Percentiles rank a stretch among this genome's conserved stretches.
Evolutionary conservation across 2,113 vertebrate genomes (phyloP).

Genomic region (Stegostoma tigrinum): DNA sequence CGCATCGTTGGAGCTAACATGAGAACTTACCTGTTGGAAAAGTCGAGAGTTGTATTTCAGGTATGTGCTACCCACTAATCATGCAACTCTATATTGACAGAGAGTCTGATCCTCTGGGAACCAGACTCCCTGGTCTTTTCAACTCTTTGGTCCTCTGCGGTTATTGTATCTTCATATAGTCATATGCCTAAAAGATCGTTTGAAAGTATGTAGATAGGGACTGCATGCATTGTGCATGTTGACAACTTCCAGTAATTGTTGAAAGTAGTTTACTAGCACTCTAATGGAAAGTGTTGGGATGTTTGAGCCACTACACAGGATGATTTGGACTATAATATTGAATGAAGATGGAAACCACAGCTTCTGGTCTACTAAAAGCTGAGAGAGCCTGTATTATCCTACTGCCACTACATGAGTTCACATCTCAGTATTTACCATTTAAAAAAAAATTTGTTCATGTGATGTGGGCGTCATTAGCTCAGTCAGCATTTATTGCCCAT

Average conservation of each 20-base stretch:
- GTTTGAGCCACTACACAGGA: not conserved
- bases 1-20: slow-evolving; percentile 95
- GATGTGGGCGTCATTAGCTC: no score
- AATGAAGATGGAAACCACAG: not conserved
- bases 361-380: not conserved
- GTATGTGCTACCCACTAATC: slow-evolving; percentile 53
- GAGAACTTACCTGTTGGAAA: slow-evolving; percentile 97
- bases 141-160: no score
- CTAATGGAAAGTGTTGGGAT: not conserved
- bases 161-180: no score
- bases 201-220: not conserved
- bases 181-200: not conserved
- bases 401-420: no score
- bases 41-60: slow-evolving; percentile 96
- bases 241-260: not conserved
- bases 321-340: not conserved
- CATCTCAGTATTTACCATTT: not conserved
- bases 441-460: no score
- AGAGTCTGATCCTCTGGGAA: no score
- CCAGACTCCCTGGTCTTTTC: no score
- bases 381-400: no score
- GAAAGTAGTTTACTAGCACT: not conserved
- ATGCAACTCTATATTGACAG: no score
- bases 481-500: no score
- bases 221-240: not conserved